phyloP scores from a whole-genome alignment of 1,140 invertebrate genomes.

The Araneus ventricosus region DNA sequence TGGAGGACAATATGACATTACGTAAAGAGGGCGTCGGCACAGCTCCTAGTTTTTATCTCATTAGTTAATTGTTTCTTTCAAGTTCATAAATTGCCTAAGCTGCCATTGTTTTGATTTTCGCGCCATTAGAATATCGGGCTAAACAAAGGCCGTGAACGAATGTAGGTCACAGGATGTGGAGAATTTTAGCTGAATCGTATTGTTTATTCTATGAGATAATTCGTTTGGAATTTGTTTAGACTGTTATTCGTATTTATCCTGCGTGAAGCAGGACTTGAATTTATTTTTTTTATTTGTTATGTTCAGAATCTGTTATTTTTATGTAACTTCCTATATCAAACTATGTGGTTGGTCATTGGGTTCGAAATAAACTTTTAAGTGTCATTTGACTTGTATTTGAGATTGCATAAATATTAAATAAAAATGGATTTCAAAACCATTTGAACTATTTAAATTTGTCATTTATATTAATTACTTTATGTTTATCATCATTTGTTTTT shows the following conservation, averaged over 20 bases:
- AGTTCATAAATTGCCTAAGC: conserved; percentile 51
- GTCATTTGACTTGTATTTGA: background rate
- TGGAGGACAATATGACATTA: conserved; percentile 42
- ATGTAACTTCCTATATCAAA: background rate
- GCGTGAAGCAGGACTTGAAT: background rate
- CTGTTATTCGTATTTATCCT: background rate
- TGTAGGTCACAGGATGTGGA: conserved; percentile 54
- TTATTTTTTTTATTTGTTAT: background rate
- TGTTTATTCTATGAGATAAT: background rate
- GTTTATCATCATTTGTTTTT: too few species aligned
- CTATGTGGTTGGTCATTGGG: background rate
- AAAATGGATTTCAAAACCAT: too few species aligned
- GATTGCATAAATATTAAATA: too few species aligned
- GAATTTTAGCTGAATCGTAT: background rate
- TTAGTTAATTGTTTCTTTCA: conserved; percentile 65
- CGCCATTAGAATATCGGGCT: conserved; percentile 12
- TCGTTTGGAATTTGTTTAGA: background rate
- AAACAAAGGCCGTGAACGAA: conserved; percentile 7
- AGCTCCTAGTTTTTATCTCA: conserved; percentile 33
- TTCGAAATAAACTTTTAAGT: background rate
- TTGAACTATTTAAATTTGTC: too few species aligned
- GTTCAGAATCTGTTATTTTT: background rate
- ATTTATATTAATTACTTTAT: too few species aligned
- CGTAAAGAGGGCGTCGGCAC: conserved; percentile 38
- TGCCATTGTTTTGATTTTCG: conserved; percentile 54